Conservation (phyloP, 2,797 vertebrate species). For the Neomorphus geoffroyi region DNA sequence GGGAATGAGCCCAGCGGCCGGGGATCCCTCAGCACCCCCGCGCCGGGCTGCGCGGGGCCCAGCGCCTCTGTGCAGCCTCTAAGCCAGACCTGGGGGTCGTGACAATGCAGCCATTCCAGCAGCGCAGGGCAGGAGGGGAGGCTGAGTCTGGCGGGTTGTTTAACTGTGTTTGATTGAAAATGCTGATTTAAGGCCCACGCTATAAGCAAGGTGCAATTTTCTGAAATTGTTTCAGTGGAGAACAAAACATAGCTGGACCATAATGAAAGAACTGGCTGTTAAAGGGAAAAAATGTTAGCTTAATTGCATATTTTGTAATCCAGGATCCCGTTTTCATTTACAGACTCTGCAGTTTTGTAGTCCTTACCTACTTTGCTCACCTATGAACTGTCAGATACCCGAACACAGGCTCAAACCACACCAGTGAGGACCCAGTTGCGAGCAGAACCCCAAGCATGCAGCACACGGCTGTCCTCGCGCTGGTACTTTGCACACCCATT, state of each 20-base stretch:
- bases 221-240: background rate
- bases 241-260: background rate
- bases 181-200: accelerated
- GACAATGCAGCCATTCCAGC: background rate
- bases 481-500: background rate
- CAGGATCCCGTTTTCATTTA: background rate
- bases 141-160: background rate
- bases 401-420: background rate
- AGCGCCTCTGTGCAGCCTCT: background rate
- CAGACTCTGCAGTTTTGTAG: background rate
- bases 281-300: background rate
- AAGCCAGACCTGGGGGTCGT: no score
- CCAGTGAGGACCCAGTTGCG: background rate
- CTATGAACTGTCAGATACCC: background rate
- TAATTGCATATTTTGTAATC: background rate
- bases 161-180: background rate
- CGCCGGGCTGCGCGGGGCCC: no score
- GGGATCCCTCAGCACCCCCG: background rate
- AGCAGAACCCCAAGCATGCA: background rate
- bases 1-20: background rate
- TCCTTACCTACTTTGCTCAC: background rate
- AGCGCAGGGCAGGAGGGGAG: background rate
- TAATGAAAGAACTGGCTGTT: background rate
- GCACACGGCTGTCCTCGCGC: accelerated
- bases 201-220: background rate